These are phyloP conservation scores for Myiopsitta monachus DNA, from an alignment of 2,113 vertebrate genomes.

Conservation along the genomic window DNA sequence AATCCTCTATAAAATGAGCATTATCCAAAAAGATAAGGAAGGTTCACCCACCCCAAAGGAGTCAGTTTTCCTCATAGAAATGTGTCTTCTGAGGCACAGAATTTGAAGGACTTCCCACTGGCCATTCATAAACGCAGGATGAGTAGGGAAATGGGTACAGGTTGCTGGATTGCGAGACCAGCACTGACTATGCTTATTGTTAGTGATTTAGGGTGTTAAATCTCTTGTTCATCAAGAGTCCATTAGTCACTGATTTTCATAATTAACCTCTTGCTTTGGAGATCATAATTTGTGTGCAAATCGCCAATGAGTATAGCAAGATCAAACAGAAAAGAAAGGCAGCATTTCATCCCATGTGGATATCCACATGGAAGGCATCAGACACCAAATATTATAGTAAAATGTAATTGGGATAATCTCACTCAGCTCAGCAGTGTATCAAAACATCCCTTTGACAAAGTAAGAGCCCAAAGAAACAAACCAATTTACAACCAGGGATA, in stretches of 20 bases:
- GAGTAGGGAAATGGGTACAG: neutral
- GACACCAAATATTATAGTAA: neutral
- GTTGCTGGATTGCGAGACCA: neutral
- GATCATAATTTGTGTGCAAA: neutral
- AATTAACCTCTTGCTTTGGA: neutral
- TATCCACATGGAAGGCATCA: neutral
- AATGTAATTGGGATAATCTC: slow-evolving; percentile 37
- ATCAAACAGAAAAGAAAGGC: slow-evolving; percentile 9
- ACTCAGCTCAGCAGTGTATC: slow-evolving; percentile 23
- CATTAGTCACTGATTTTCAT: neutral
- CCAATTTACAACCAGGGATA: slow-evolving; percentile 49
- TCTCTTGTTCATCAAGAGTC: neutral
- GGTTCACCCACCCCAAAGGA: neutral
- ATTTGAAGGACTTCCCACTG: neutral
- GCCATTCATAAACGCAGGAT: neutral
- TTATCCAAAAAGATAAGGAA: neutral
- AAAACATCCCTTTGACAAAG: slow-evolving; percentile 47
- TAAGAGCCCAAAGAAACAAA: slow-evolving; percentile 50
- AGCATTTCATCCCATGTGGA: neutral
- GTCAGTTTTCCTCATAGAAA: neutral
- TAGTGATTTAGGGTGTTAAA: neutral
- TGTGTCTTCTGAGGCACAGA: neutral
- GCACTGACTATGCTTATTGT: neutral
- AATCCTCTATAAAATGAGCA: neutral
- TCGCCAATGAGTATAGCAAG: neutral